These are phyloP conservation scores for Acanthurus leucopareius DNA, from an alignment of 2,797 vertebrate species.

Conservation along the genomic window DNA sequence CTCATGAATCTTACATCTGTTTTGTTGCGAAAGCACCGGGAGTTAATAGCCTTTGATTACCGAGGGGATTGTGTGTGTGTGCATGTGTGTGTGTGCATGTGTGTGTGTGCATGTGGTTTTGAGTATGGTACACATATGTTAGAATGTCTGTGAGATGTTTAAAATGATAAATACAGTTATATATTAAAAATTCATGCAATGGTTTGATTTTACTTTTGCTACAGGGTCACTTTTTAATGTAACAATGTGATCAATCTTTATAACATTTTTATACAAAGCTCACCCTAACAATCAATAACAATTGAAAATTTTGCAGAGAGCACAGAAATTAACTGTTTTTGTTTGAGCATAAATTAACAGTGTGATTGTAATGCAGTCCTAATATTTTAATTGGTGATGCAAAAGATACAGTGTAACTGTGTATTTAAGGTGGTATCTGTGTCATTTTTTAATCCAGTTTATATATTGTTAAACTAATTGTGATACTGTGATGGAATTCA, in stretches of 20 bases:
- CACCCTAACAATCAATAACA: neutral
- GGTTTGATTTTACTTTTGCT: conserved; percentile 10
- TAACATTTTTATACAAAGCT: no score
- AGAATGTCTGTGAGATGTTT: neutral
- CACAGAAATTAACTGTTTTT: conserved; percentile 5
- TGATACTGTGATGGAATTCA: neutral
- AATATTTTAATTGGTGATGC: neutral
- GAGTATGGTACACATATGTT: neutral
- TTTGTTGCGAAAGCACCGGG: conserved; percentile 78
- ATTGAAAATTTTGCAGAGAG: neutral
- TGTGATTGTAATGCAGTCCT: neutral
- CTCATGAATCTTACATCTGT: conserved; percentile 87
- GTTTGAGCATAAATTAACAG: neutral
- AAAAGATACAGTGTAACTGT: neutral
- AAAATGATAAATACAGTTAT: conserved; percentile 14
- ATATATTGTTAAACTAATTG: neutral
- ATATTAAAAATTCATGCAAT: conserved; percentile 22
- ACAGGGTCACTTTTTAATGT: neutral
- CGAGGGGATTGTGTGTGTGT: conserved; percentile 56
- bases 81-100: conserved; percentile 38
- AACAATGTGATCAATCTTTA: no score
- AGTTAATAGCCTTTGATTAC: conserved; percentile 86
- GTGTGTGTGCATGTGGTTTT: conserved; percentile 9
- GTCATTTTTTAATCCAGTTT: conserved; percentile 3
- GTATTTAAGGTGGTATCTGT: conserved; percentile 4